These are phyloP conservation scores for Caenorhabditis elegans DNA, from an alignment of 1,140 invertebrate genomes.

Conservation along the genomic window DNA sequence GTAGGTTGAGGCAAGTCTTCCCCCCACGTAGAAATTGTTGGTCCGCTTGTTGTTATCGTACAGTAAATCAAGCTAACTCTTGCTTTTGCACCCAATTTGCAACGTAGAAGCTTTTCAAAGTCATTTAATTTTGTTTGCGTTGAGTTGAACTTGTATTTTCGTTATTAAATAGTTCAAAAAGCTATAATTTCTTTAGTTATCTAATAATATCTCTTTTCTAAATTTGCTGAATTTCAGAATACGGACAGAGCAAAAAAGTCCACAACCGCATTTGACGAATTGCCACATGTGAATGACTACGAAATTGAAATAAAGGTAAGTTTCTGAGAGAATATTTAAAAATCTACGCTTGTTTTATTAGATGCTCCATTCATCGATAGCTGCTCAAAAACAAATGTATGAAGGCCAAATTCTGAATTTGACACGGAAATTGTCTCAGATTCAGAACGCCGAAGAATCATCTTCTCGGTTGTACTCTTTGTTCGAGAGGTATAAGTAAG, in stretches of 20 bases:
- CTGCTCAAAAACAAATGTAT: constrained; percentile 18
- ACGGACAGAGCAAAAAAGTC: constrained; percentile 16
- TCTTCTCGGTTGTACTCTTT: background rate
- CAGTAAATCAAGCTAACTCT: background rate
- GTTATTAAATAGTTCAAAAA: no score
- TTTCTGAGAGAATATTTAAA: no score
- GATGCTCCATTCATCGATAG: constrained; percentile 14
- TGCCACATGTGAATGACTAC: constrained; percentile 1
- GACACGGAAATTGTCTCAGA: background rate
- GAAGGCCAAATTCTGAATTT: background rate
- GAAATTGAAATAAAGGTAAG: background rate
- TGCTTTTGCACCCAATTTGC: background rate
- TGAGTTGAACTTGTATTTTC: background rate
- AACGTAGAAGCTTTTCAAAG: background rate
- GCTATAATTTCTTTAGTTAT: no score
- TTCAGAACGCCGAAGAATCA: background rate
- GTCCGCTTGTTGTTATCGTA: constrained; percentile 14
- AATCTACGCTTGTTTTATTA: background rate
- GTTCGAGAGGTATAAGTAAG: background rate
- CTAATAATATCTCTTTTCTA: no score
- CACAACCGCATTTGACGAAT: constrained; percentile 15
- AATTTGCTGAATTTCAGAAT: constrained; percentile 13
- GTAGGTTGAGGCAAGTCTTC: constrained; percentile 28
- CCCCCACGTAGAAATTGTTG: background rate
- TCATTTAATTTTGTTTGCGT: background rate